Base-by-base conservation (phyloP, 2,113 vertebrate genomes). In the Lagenorhynchus albirostris region DNA sequence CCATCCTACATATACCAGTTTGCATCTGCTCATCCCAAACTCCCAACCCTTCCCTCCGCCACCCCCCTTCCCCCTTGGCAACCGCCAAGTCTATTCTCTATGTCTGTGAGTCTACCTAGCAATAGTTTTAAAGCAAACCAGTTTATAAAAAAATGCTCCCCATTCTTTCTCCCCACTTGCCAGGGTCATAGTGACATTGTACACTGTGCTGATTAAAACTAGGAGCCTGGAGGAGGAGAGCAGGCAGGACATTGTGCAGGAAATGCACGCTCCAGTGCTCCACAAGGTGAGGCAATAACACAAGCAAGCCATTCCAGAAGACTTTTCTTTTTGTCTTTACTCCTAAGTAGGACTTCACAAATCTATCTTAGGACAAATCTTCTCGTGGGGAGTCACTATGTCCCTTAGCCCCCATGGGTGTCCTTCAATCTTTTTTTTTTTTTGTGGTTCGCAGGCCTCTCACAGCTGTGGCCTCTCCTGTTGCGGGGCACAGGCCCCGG, bases 41-140 rank as follows among this genome's bases (percentile, higher is more conserved):
- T 77, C 74, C 44, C 31, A n/a, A 12, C 21, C 47, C 50, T n/a
- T 53, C 74, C 47, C 31, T 77, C 17, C 20, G 1, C 31, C 74
- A 53, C 6, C 9, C 31, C 29, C 1, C 33, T 47, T 33, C 10
- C 31, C 60, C 21, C 2, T 21, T n/a, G 50, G 47, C 31, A 77
- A 77, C 50, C 17, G 1, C 20, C 20, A 33, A 77, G 18, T 77
- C 17, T 53, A 18, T 53, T 31, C 47, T 77, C 74, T 53, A 13
- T 77, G 44, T 77, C 31, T 53, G 74, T 53, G 47, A 77, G 31
- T 84, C 38, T 74, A 26, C 23, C 67, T 77, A 55, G 38, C 96
- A 95, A n/a, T 17, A 4, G 26, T 92, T 93, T 94, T 53, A 87
- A 96, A 94, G 41, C 31, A 95, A 94, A 36, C 2, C n/a, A 31